phyloP scores from a whole-genome alignment of 2,797 vertebrate genomes.

The Mergus octosetaceus region DNA sequence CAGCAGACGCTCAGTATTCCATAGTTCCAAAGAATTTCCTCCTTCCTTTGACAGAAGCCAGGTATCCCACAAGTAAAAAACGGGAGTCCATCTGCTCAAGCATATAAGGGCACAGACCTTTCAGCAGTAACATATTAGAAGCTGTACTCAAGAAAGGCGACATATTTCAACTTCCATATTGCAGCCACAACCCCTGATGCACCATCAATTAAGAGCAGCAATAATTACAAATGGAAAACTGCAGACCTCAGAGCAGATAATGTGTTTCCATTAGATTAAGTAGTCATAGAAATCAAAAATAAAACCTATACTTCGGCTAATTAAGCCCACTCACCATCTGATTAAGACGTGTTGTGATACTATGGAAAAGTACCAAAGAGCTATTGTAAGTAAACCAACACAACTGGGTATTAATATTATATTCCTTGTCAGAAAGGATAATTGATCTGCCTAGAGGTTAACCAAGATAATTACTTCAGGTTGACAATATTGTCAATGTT shows the following conservation, averaged over 20 bases:
- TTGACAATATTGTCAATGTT: not conserved
- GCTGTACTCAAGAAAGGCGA: not conserved
- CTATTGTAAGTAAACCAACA: conserved; percentile 71
- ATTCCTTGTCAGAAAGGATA: conserved; percentile 49
- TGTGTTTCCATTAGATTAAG: conserved; percentile 81
- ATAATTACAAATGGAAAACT: conserved; percentile 79
- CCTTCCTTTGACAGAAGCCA: conserved; percentile 7
- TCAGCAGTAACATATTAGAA: not conserved
- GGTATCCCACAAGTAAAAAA: not conserved
- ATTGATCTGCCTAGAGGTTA: conserved; percentile 58
- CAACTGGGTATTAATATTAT: conserved; percentile 62
- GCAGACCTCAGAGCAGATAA: conserved; percentile 76
- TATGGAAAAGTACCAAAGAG: conserved; percentile 68
- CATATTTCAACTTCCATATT: conserved; percentile 69
- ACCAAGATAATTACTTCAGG: conserved; percentile 40
- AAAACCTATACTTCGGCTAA: conserved; percentile 80
- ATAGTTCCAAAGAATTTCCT: not conserved
- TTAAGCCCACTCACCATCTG: conserved; percentile 82
- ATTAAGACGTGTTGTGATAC: conserved; percentile 77
- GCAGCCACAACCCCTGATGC: conserved; percentile 73
- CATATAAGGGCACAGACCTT: not conserved
- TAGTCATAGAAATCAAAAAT: conserved; percentile 79
- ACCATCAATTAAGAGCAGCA: conserved; percentile 77
- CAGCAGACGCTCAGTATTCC: accelerated
- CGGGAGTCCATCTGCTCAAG: not conserved